Percentiles rank a stretch among this genome's conserved stretches.
Conservation (phyloP, 2,888 invertebrate species). For the Diloba caeruleocephala region DNA sequence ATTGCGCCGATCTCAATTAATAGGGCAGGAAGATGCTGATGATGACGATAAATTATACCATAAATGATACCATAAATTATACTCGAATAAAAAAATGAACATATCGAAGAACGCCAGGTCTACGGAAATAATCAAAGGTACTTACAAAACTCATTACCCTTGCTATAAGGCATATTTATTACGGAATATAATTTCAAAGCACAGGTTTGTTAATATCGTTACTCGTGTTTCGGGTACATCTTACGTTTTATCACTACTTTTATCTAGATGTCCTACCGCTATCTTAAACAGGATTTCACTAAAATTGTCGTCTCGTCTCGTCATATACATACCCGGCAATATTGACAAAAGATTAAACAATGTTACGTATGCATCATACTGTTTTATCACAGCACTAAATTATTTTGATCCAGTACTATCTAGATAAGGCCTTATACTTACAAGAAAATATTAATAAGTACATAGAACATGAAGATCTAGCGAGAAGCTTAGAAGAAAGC, state of each 20-base stretch:
- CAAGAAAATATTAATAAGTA: slow-evolving; percentile 31
- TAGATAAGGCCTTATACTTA: slow-evolving; percentile 35
- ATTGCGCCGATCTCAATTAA: no score
- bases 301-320: slow-evolving; percentile 66
- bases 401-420: slow-evolving; percentile 59
- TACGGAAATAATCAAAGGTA: slow-evolving; percentile 37
- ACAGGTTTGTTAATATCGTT: slow-evolving; percentile 12
- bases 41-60: no score
- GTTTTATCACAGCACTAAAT: slow-evolving; percentile 73
- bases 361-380: slow-evolving; percentile 64
- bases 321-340: slow-evolving; percentile 71
- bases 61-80: no score
- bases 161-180: slow-evolving; percentile 57
- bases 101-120: no score
- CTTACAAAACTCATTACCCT: slow-evolving; percentile 84
- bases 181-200: slow-evolving; percentile 25
- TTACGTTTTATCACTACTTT: slow-evolving; percentile 42
- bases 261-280: slow-evolving; percentile 46
- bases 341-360: slow-evolving; percentile 82
- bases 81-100: no score
- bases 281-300: slow-evolving; percentile 64
- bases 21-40: no score
- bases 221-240: slow-evolving; percentile 32
- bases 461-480: not conserved
- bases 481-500: no score